Conservation (phyloP, 2,888 invertebrate species). For the Heliothis peltigera region DNA sequence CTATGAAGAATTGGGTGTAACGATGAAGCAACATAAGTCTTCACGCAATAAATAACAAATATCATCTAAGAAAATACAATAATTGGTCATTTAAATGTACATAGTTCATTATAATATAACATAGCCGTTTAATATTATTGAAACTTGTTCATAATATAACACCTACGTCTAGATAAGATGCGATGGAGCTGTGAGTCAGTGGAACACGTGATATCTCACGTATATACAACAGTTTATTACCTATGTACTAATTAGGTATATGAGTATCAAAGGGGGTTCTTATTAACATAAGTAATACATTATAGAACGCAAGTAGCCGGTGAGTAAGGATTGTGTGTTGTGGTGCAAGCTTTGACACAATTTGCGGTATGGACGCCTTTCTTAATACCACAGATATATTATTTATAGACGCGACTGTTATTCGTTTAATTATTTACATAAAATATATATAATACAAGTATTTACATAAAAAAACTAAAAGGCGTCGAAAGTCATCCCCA, state of each 20-base stretch:
- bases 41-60: not conserved
- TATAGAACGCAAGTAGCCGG: slow-evolving; percentile 13
- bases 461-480: too few species aligned
- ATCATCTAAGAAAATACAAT: not conserved
- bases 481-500: too few species aligned
- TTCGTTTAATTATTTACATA: too few species aligned
- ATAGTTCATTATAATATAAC: slow-evolving; percentile 13
- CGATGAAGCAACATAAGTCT: not conserved
- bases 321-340: slow-evolving; percentile 23
- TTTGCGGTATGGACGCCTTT: not conserved
- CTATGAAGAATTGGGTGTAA: not conserved
- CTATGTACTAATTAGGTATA: slow-evolving; percentile 3
- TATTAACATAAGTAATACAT: slow-evolving; percentile 9
- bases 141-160: slow-evolving; percentile 36
- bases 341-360: slow-evolving; percentile 10
- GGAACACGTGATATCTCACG: slow-evolving; percentile 16
- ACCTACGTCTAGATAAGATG: slow-evolving; percentile 24
- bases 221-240: not conserved
- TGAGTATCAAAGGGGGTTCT: slow-evolving; percentile 20
- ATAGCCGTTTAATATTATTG: not conserved
- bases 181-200: slow-evolving; percentile 42
- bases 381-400: not conserved
- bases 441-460: too few species aligned
- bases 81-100: not conserved
- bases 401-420: not conserved